Evolutionary conservation across 2,113 vertebrate genomes (phyloP).

Genomic region (Pituophis catenifer): DNA sequence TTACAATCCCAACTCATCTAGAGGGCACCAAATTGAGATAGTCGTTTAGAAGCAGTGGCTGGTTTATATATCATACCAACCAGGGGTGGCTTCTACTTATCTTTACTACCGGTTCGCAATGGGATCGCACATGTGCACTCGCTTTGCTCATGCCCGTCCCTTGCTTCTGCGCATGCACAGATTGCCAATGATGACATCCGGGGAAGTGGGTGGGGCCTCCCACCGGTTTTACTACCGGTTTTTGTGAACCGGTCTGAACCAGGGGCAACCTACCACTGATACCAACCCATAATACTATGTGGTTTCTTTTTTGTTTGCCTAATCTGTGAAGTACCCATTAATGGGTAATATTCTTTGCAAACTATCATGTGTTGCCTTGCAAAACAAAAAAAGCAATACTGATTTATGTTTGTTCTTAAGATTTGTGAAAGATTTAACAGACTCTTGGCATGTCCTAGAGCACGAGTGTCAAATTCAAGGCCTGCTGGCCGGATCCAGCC

Average conservation of each 20-base stretch:
- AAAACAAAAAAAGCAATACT: background rate
- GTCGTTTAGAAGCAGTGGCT: background rate
- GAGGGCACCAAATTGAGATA: background rate
- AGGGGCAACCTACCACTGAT: too few species aligned
- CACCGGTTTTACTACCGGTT: too few species aligned
- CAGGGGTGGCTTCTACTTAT: too few species aligned
- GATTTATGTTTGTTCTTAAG: background rate
- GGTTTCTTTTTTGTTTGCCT: background rate
- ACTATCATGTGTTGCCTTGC: background rate
- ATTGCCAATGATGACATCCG: too few species aligned
- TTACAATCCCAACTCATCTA: background rate
- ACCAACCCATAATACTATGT: background rate
- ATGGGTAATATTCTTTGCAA: background rate
- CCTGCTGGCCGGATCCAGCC: too few species aligned
- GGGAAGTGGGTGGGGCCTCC: too few species aligned
- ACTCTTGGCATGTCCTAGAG: background rate
- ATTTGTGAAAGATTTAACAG: constrained; percentile 42
- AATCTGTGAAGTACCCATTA: background rate
- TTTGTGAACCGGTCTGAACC: too few species aligned
- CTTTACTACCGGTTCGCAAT: too few species aligned
- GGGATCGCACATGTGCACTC: too few species aligned
- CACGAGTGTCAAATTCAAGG: too few species aligned
- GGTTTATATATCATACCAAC: background rate
- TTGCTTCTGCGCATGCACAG: too few species aligned
- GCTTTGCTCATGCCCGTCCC: too few species aligned